These are phyloP conservation scores for Pelodiscus sinensis DNA, from an alignment of 2,113 vertebrate genomes.

Conservation along the genomic window DNA sequence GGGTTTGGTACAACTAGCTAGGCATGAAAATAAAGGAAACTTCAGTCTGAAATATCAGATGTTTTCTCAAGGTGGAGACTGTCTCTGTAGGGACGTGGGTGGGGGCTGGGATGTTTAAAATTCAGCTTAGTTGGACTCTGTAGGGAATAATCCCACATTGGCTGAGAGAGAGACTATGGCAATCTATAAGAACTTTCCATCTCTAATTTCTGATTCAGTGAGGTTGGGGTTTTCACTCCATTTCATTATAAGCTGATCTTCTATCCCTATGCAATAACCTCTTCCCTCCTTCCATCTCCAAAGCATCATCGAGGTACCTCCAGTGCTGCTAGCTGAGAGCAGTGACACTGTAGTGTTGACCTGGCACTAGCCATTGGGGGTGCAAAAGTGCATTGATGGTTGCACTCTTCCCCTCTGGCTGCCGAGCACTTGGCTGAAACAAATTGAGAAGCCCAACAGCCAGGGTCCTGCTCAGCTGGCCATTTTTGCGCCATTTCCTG, in stretches of 20 bases:
- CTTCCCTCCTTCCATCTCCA: background rate
- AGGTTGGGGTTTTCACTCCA: background rate
- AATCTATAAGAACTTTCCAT: background rate
- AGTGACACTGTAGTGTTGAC: fast-evolving
- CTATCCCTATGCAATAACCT: background rate
- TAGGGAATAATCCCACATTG: background rate
- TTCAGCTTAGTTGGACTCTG: background rate
- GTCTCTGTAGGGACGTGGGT: background rate
- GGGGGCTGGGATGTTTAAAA: fast-evolving
- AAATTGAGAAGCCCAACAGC: background rate
- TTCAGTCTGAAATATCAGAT: background rate
- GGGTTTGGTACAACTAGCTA: slow-evolving; percentile 7
- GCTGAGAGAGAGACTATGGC: background rate
- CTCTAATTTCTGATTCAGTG: background rate
- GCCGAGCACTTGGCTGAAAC: fast-evolving
- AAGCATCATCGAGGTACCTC: too few species aligned
- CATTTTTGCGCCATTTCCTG: background rate
- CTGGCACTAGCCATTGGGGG: background rate
- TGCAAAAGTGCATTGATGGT: fast-evolving
- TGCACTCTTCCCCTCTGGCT: fast-evolving
- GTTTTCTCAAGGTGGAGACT: background rate
- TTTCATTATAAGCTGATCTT: too few species aligned
- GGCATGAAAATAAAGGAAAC: slow-evolving; percentile 13
- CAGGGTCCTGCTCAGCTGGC: background rate
- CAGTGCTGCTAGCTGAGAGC: background rate